Base-by-base conservation (phyloP, 37 sponge, comb jelly and placozoan species). In the Cladorhizidae sp. region DNA sequence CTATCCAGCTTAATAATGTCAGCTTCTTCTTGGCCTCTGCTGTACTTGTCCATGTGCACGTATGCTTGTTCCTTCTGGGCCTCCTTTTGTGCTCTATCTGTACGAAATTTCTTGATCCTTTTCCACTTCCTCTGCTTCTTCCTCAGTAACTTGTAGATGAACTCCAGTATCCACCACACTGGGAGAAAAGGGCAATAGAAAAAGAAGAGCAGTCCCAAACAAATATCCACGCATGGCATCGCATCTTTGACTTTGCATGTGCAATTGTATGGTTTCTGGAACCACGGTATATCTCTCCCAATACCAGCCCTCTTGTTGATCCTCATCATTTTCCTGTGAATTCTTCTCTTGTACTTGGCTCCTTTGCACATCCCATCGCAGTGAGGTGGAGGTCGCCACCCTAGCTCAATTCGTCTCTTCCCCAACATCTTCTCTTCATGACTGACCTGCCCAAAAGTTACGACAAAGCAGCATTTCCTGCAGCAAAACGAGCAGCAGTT, bases 131-230 rank as follows among this genome's bases (percentile, higher is more conserved):
- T 58, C 67, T 78, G 69, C 40, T 77, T 81, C 12, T 80, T 71
- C 35, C 43, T 81, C 1, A 64, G 25, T 17, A 54, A 63, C 45
- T 74, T 64, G 40, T 58, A 78, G 39, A 57, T 23, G 45, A 83
- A 82, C 32, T 88, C 86, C 64, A 93, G 59, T 17, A 67, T 68
- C 95, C 95, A 94, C 65, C 61, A 78, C 26, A 94, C 56, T 5
- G 95, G 95, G 61, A 94, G 92, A 26, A 91, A 58, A 8, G 92
- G 95, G 37, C 86, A 87, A 62, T 94, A 94, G 69, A 88, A 40
- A 70, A 94, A 94, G 83, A 94, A 94, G 57, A 78, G 91, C 0
- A 80, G 57, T 28, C 86, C 95, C 28, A 58, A 78, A 29, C 75
- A 67, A 29, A 93, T 88, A 40, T 85, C 75, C 20, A 76, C 37